Base-by-base conservation (phyloP, 2,888 invertebrate species). In the Lycocerus yunnanus region DNA sequence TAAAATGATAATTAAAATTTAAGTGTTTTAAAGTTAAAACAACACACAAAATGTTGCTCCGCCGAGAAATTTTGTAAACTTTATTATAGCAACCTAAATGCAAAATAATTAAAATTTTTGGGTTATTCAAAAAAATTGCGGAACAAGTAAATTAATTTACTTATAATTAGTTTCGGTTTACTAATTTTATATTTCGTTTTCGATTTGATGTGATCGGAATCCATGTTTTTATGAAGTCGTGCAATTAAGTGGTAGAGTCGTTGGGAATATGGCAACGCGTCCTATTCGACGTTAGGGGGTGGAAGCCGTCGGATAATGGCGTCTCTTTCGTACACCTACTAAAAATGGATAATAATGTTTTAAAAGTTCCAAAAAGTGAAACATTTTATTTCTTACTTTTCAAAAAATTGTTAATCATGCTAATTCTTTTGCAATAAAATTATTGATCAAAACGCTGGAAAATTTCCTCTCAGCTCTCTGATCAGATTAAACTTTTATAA, bases 241-340 rank as follows among this genome's bases (percentile, higher is more conserved):
- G 61, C 61, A 15, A 58, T 59, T 63, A 66, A n/a, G 58, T 20
- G 43, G 60, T 15, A 15, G 58, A 65, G 20, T 65, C 71, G 65
- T 21, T 21, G 43, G 65, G 21, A 63, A 61, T 43, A 27, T 69
- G 69, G 69, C 69, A 61, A 27, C 61, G 69, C 43, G 27, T 20
- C 63, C 27, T 14, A 18, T 58, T 18, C 68, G 58, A 43, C 21
- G 14, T 66, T 21, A 15, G 15, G 27, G 69, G 69, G 69, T 69
- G 16, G 61, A 61, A 18, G 63, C 71, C 71, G 71, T 27, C 71
- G 71, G 71, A 71, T 24, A 71, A 71, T 71, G 71, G 71, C 71
- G 71, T 24, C 66, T 58, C 16, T 43, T 58, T 24, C 18, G 11
- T 63, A 15, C 18, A 43, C 43, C 43, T 43, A 43, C 43, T 3